A percentile compares a stretch with the other conserved stretches of the same genome.
Evolutionary conservation across 2,113 vertebrate genomes (phyloP).

Genomic region (Lepidothrix coronata): DNA sequence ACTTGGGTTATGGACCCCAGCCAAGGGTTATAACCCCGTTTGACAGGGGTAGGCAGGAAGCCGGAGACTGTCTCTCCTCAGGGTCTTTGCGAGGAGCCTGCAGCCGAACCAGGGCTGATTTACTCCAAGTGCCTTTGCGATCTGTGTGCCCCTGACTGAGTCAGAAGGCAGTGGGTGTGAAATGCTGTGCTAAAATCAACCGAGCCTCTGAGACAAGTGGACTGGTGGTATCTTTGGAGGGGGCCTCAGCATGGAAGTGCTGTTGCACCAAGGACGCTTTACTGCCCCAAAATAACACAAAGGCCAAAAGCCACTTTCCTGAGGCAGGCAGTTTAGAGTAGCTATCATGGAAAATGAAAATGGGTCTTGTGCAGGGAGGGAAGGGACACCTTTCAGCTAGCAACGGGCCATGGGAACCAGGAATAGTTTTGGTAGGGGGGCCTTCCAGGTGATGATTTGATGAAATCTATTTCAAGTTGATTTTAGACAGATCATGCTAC

Average conservation of each 20-base stretch:
- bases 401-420: neutral
- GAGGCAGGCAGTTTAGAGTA: fast-evolving
- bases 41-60: neutral
- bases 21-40: neutral
- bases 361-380: neutral
- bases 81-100: fast-evolving
- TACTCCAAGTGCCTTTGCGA: neutral
- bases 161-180: neutral
- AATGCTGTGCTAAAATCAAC: fast-evolving
- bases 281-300: fast-evolving
- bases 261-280: fast-evolving
- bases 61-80: fast-evolving
- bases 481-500: neutral
- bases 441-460: neutral
- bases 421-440: neutral
- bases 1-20: neutral
- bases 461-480: neutral
- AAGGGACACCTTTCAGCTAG: neutral
- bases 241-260: neutral
- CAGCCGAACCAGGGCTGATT: fast-evolving
- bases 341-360: neutral
- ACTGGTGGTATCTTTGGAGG: neutral
- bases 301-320: neutral
- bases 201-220: fast-evolving
- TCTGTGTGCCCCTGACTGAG: fast-evolving